Conservation (phyloP, 2,113 vertebrate genomes). For the Callopanchax toddi region DNA sequence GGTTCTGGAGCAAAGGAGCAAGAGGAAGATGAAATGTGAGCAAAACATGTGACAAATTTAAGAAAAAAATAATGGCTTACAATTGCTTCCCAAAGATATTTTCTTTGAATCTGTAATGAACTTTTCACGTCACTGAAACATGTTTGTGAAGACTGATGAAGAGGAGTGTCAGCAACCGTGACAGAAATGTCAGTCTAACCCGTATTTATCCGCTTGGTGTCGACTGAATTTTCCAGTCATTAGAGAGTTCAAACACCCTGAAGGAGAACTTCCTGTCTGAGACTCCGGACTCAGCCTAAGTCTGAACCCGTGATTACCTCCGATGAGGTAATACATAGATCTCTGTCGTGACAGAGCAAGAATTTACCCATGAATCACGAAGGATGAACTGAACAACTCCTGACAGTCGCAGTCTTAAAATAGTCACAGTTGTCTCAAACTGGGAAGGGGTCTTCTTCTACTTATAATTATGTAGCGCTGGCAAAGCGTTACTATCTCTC, state of each 20-base stretch:
- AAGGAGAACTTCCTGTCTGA: constrained; percentile 19
- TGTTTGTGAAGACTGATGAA: not conserved
- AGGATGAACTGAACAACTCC: constrained; percentile 1
- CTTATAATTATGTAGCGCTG: too few species aligned
- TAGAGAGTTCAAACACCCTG: constrained; percentile 16
- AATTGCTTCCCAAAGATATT: too few species aligned
- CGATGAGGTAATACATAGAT: constrained; percentile 29
- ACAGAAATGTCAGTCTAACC: constrained; percentile 14
- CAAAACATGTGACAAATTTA: too few species aligned
- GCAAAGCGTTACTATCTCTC: too few species aligned
- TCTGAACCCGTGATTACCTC: too few species aligned
- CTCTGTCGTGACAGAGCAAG: constrained; percentile 13
- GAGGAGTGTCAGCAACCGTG: not conserved
- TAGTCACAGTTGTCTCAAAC: too few species aligned
- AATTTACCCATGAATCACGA: constrained; percentile 37
- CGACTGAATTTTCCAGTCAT: too few species aligned
- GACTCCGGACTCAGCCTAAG: constrained; percentile 16
- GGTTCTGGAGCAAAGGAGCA: not conserved
- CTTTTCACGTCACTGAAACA: constrained; percentile 20
- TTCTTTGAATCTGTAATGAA: too few species aligned
- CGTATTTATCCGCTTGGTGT: not conserved
- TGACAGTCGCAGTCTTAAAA: too few species aligned
- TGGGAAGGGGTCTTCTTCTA: too few species aligned
- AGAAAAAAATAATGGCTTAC: too few species aligned
- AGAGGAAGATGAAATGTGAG: not conserved